Percentiles rank a stretch among this genome's conserved stretches.
phyloP scores from a whole-genome alignment of 2,888 invertebrate species.

The Ceramica pisi region DNA sequence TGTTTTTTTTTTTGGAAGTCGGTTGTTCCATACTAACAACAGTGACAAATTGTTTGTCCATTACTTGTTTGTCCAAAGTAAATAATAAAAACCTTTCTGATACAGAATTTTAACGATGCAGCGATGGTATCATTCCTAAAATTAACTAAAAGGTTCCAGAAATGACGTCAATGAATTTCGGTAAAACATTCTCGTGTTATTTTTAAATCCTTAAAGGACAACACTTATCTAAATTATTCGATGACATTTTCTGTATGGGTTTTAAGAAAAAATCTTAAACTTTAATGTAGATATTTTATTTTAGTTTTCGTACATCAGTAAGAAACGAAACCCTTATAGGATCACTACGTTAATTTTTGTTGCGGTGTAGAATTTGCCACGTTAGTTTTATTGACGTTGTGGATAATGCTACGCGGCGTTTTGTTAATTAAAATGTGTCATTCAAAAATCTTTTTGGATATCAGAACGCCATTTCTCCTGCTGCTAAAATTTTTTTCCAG shows the following conservation, averaged over 20 bases:
- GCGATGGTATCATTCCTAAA: background rate
- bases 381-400: no score
- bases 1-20: no score
- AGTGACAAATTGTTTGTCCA: conserved; percentile 9
- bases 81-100: background rate
- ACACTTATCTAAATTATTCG: background rate
- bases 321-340: no score
- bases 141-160: background rate
- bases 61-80: background rate
- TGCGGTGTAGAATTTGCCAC: no score
- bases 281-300: background rate
- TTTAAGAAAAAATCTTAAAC: background rate
- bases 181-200: background rate
- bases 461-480: no score
- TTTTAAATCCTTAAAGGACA: background rate
- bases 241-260: background rate
- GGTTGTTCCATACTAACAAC: background rate
- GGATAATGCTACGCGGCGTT: background rate
- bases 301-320: no score
- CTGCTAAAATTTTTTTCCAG: no score
- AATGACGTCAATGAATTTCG: background rate
- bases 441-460: no score
- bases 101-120: background rate
- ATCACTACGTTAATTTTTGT: no score
- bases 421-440: background rate